Percentiles rank a stretch among this genome's conserved stretches.
Conservation (phyloP, 2,113 vertebrate species). For the Corvus hawaiiensis region DNA sequence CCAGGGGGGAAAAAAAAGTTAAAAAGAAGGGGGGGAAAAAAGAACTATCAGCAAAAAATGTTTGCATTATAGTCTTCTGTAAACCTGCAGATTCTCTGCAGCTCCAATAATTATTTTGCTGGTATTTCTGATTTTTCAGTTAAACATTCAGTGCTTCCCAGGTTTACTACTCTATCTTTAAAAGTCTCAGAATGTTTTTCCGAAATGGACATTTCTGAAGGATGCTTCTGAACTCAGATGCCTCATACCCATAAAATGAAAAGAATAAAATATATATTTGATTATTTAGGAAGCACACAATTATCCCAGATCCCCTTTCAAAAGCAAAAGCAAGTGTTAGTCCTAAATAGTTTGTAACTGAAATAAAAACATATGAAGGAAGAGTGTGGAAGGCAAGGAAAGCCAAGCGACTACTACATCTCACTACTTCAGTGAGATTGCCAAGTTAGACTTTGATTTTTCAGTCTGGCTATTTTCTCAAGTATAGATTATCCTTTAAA, state of each 20-base stretch:
- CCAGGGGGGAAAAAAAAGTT: background rate
- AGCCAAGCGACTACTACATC: background rate
- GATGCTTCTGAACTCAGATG: background rate
- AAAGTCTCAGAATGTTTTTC: background rate
- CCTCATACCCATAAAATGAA: background rate
- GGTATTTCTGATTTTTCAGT: background rate
- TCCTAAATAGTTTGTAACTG: background rate
- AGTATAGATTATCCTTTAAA: background rate
- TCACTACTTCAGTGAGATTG: background rate
- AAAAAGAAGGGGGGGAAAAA: no score
- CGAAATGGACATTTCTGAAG: background rate
- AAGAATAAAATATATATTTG: background rate
- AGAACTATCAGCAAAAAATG: background rate
- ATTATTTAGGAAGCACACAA: background rate
- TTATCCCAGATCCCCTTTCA: background rate
- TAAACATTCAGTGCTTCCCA: background rate
- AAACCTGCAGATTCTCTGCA: background rate
- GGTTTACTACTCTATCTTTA: background rate
- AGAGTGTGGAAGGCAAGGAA: background rate
- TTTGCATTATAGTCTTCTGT: background rate
- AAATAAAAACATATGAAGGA: background rate
- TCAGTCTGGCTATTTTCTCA: background rate
- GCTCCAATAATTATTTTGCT: background rate
- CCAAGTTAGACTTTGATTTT: background rate
- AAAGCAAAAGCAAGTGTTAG: background rate